phyloP scores from a whole-genome alignment of 2,888 invertebrate species.

The Lobophora halterata region DNA sequence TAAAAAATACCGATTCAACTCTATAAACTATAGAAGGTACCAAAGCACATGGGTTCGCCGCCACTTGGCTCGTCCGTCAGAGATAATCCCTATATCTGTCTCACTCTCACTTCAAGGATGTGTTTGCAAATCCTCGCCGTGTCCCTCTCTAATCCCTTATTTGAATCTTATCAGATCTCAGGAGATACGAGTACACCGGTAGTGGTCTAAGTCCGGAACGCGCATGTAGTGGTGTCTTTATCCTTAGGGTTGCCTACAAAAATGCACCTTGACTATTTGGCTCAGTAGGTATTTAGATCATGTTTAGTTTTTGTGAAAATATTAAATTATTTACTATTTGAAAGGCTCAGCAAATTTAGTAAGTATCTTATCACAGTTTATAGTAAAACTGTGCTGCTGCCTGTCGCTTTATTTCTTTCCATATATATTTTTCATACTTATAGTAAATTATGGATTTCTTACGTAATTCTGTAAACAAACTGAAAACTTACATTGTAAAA shows the following conservation, averaged over 20 bases:
- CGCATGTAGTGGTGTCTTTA: slow-evolving; percentile 64
- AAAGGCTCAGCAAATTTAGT: too few species aligned
- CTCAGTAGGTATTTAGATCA: background rate
- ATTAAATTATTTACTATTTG: too few species aligned
- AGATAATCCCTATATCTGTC: slow-evolving; percentile 73
- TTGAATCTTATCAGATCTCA: slow-evolving; percentile 82
- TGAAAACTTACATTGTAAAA: too few species aligned
- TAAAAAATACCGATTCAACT: slow-evolving; percentile 39
- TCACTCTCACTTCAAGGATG: slow-evolving; percentile 53
- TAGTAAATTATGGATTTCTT: too few species aligned
- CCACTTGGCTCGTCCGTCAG: slow-evolving; percentile 66
- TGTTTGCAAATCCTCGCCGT: slow-evolving; percentile 68
- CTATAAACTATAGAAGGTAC: slow-evolving; percentile 40
- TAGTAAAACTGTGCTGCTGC: too few species aligned
- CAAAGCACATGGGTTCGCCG: slow-evolving; percentile 46
- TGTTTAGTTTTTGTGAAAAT: too few species aligned
- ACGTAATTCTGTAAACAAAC: too few species aligned
- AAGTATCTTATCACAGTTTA: too few species aligned
- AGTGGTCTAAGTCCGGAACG: slow-evolving; percentile 62
- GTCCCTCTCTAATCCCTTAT: slow-evolving; percentile 80
- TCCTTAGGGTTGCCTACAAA: slow-evolving; percentile 52
- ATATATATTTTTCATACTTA: too few species aligned
- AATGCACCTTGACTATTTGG: slow-evolving; percentile 2
- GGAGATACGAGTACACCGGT: slow-evolving; percentile 76
- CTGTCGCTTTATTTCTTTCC: too few species aligned